These are phyloP conservation scores for Centropus unirufus DNA, from an alignment of 2,113 vertebrate genomes.

Conservation along the genomic window DNA sequence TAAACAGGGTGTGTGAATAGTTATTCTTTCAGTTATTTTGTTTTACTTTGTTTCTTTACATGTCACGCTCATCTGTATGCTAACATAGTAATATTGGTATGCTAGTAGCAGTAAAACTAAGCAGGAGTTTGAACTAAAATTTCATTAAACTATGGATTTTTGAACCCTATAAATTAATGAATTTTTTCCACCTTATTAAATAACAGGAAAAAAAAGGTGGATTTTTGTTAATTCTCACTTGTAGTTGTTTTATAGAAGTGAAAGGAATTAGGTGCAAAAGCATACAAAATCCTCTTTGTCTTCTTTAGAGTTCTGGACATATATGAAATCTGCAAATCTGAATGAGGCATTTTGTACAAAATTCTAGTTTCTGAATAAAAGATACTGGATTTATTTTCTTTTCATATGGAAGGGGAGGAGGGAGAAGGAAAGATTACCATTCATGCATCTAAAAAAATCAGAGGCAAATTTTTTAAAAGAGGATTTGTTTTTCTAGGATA, in stretches of 20 bases:
- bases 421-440: neutral
- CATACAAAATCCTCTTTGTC: neutral
- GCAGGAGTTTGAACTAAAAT: neutral
- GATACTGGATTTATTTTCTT: neutral
- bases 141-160: neutral
- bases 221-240: neutral
- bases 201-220: neutral
- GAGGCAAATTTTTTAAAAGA: neutral
- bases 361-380: neutral
- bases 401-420: neutral
- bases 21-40: neutral
- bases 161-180: neutral
- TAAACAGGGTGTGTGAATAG: neutral
- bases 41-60: neutral
- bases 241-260: neutral
- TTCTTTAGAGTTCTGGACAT: neutral
- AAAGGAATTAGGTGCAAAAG: neutral
- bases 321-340: neutral
- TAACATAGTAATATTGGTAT: rapidly evolving
- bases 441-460: neutral
- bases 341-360: neutral
- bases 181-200: neutral
- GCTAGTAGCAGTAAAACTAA: neutral
- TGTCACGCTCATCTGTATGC: rapidly evolving
- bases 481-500: neutral